Percentiles rank a stretch among this genome's conserved stretches.
phyloP scores from a whole-genome alignment of 2,797 vertebrate genomes.

The Rachycentron canadum region DNA sequence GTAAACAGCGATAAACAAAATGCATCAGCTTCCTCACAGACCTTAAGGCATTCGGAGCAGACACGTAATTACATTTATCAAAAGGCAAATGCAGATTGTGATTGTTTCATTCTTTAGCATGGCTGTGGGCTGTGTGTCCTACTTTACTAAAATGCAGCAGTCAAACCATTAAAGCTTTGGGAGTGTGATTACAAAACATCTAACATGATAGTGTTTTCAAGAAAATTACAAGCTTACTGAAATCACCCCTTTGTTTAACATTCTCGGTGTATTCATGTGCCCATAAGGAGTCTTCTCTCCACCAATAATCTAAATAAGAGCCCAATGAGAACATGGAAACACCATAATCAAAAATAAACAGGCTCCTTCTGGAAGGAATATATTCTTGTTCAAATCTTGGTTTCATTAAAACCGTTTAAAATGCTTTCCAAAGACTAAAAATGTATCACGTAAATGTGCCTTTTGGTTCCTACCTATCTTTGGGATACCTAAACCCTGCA shows the following conservation, averaged over 20 bases:
- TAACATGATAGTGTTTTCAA: conserved; percentile 42
- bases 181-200: conserved; percentile 46
- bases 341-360: not conserved
- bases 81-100: conserved; percentile 55
- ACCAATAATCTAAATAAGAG: conserved; percentile 1
- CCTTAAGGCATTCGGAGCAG: conserved; percentile 59
- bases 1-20: conserved; percentile 60
- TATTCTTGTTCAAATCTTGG: not conserved
- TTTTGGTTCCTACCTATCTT: not conserved
- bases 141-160: conserved; percentile 58
- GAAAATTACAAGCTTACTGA: conserved; percentile 36
- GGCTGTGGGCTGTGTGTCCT: conserved; percentile 64
- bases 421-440: not conserved
- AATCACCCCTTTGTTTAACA: conserved; percentile 22
- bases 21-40: conserved; percentile 37
- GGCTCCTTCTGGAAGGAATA: not conserved
- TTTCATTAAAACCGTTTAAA: conserved; percentile 7
- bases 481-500: not conserved
- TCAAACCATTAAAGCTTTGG: conserved; percentile 48
- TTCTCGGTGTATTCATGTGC: conserved; percentile 5
- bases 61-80: conserved; percentile 72
- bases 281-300: conserved; percentile 7
- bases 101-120: conserved; percentile 57
- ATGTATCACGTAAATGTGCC: not conserved
- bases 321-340: not conserved